Base-by-base conservation (phyloP, 2,113 vertebrate genomes). In the Addax nasomaculatus region DNA sequence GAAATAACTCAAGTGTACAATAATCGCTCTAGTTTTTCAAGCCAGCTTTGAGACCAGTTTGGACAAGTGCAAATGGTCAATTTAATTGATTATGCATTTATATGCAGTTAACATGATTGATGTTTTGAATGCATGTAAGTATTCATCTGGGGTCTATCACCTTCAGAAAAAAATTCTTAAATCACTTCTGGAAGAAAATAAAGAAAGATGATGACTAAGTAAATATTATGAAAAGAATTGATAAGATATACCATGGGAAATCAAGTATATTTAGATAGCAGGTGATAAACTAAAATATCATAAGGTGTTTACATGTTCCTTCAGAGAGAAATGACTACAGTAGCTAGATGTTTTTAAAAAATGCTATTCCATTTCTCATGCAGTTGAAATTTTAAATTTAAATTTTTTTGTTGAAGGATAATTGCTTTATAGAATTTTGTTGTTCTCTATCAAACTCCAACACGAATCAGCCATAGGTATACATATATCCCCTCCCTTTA, bases 111-210 rank as follows among this genome's bases (percentile, higher is more conserved):
- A 88, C 30, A 49, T 78, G 92, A 96, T 23, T 98, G 89, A 85
- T 96, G 62, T 60, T 91, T 90, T 85, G 19, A 89, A 14, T 67
- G 7, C 23, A 70, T 45, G 36, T 45, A 94, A 81, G 62, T 88
- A 88, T n/a, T 92, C 27, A 55, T 15, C 25, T 84, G 45, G 6
- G 62, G 13, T 60, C 9, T 85, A 83, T 80, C 19, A 89, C 87
- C 57, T 94, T 84, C 83, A 64, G 85, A 96, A 97, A 95, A 98
- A 95, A 80, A 93, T 79, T 93, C 78, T 96, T 84, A 96, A 92
- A 85, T 97, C 86, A 84, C 45, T 98, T 98, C 23, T 98, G 62
- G 45, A 97, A 97, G 79, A 97, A 97, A 97, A 88, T 80, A 93
- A 97, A 79, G 95, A 64, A 97, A 95, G 95, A 97, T 97, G 85